Conservation (phyloP, 2,113 vertebrate species). For the Atlantisia rogersi region DNA sequence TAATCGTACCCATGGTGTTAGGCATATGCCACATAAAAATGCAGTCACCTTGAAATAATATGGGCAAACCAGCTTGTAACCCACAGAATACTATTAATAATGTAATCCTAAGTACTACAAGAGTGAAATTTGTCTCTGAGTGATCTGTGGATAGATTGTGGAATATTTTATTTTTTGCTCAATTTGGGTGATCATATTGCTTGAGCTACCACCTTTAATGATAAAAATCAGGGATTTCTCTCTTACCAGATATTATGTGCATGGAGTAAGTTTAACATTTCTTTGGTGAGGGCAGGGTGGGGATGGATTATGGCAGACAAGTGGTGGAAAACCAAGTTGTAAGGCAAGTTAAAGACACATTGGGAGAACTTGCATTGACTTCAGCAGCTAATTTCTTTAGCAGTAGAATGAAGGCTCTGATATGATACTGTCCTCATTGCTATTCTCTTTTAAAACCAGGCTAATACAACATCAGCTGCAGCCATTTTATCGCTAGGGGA, state of each 20-base stretch:
- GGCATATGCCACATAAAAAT: slow-evolving; percentile 79
- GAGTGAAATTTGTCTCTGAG: not conserved
- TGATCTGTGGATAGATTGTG: not conserved
- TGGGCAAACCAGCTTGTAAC: slow-evolving; percentile 54
- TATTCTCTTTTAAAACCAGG: not conserved
- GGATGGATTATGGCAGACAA: not conserved
- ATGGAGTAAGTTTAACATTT: not conserved
- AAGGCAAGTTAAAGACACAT: not conserved
- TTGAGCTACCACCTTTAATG: not conserved
- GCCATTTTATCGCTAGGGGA: not conserved
- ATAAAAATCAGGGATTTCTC: not conserved
- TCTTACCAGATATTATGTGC: not conserved
- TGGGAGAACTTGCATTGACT: not conserved
- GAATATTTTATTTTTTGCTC: not conserved
- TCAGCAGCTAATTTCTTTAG: not conserved
- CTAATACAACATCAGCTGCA: not conserved
- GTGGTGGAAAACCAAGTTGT: not conserved
- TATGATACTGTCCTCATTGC: not conserved
- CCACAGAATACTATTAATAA: slow-evolving; percentile 27
- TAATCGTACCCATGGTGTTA: slow-evolving; percentile 73
- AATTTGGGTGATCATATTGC: not conserved
- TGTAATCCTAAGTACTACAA: not conserved
- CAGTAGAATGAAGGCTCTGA: not conserved
- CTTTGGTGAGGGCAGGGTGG: not conserved
- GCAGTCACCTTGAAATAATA: slow-evolving; percentile 81